Evolutionary conservation across 2,888 invertebrate genomes (phyloP).

Genomic region (Monochamus alternatus): DNA sequence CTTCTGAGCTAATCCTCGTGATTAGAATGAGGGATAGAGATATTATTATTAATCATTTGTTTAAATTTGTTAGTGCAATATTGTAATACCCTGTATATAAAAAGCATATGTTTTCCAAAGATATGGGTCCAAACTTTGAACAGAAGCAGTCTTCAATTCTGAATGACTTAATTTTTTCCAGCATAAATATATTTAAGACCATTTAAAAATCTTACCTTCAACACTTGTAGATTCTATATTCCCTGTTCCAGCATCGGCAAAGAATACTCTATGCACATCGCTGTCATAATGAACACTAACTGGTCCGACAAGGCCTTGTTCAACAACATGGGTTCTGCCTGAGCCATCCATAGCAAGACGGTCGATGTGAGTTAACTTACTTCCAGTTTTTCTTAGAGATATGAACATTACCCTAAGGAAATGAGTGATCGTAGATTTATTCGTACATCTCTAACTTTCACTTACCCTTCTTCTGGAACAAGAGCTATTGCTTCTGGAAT

Average conservation of each 20-base stretch:
- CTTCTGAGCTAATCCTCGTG: too few species aligned
- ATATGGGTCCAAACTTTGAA: too few species aligned
- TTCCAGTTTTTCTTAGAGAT: slow-evolving; percentile 69
- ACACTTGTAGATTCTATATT: slow-evolving; percentile 78
- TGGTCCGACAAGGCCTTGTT: slow-evolving; percentile 72
- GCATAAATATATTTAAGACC: too few species aligned
- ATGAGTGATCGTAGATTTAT: slow-evolving; percentile 13
- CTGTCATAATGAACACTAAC: slow-evolving; percentile 75
- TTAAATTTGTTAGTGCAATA: too few species aligned
- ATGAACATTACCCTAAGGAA: slow-evolving; percentile 78
- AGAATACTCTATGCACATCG: slow-evolving; percentile 76
- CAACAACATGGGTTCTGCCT: slow-evolving; percentile 70
- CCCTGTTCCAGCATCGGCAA: slow-evolving; percentile 79
- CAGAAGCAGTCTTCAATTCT: too few species aligned
- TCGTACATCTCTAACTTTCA: not conserved
- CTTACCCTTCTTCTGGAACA: slow-evolving; percentile 79
- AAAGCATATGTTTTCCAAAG: too few species aligned
- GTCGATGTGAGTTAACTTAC: slow-evolving; percentile 74
- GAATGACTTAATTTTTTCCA: too few species aligned
- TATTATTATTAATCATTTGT: too few species aligned
- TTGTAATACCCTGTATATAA: too few species aligned
- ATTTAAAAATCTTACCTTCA: slow-evolving; percentile 70
- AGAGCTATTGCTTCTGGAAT: slow-evolving; percentile 81
- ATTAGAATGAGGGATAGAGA: too few species aligned
- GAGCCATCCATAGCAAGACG: slow-evolving; percentile 80